Evolutionary conservation across 2,888 invertebrate genomes (phyloP).

Genomic region (Andrena hattorfiana): DNA sequence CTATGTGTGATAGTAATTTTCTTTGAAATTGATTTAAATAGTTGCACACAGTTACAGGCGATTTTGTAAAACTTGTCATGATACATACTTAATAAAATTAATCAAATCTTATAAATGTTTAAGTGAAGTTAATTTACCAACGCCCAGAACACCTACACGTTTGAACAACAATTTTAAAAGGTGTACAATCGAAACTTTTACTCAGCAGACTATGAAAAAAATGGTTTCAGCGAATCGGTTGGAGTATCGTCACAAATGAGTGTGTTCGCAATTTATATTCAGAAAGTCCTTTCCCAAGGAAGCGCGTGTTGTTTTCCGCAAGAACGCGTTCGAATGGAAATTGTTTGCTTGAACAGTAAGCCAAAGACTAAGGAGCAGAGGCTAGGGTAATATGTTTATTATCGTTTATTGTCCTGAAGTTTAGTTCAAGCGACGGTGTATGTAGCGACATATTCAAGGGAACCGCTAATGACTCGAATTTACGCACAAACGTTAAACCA

Average conservation of each 20-base stretch:
- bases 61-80: too few species aligned
- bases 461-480: constrained; percentile 64
- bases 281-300: not conserved
- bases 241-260: constrained; percentile 56
- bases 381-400: constrained; percentile 33
- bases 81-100: too few species aligned
- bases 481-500: constrained; percentile 52
- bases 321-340: constrained; percentile 73
- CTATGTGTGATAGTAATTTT: too few species aligned
- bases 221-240: constrained; percentile 39
- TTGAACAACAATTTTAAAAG: too few species aligned
- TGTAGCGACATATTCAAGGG: constrained; percentile 23
- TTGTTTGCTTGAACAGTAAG: constrained; percentile 63
- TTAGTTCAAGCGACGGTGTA: constrained; percentile 7
- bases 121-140: too few species aligned
- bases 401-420: constrained; percentile 42
- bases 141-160: too few species aligned
- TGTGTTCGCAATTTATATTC: constrained; percentile 76
- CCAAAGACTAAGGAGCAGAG: constrained; percentile 1
- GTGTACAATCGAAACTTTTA: too few species aligned
- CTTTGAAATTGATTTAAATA: too few species aligned
- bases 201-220: too few species aligned
- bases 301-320: not conserved
- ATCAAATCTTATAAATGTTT: too few species aligned
- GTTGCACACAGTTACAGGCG: too few species aligned